Conservation (phyloP, 2,888 invertebrate genomes). For the Cataglyphis rosenhaueri region DNA sequence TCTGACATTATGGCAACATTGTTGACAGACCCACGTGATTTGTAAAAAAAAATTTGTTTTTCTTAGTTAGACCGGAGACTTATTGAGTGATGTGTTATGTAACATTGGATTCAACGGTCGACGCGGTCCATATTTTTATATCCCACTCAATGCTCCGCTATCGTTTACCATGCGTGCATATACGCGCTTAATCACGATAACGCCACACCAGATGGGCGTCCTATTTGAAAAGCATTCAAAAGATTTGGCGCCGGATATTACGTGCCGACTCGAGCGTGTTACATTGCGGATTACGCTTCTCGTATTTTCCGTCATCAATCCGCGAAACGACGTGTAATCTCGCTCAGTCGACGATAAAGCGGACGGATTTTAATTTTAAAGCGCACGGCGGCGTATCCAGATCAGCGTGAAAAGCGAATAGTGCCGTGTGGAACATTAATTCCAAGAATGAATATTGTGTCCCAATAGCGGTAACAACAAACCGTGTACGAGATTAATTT, state of each 20-base stretch:
- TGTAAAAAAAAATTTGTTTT: too few relatives aligned
- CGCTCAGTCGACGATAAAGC: neutral
- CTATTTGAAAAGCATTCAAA: constrained; percentile 25
- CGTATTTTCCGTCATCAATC: constrained; percentile 35
- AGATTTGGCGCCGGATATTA: constrained; percentile 46
- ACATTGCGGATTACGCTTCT: constrained; percentile 33
- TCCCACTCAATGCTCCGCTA: neutral
- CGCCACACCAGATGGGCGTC: constrained; percentile 10
- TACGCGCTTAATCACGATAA: constrained; percentile 26
- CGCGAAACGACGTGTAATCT: constrained; percentile 30
- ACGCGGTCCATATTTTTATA: constrained; percentile 2
- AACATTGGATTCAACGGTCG: constrained; percentile 16
- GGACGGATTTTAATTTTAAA: constrained; percentile 24
- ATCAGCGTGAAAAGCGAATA: constrained; percentile 20
- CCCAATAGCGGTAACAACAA: neutral
- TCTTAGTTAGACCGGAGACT: too few relatives aligned
- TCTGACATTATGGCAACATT: too few relatives aligned
- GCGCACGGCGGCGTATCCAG: neutral
- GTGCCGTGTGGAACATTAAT: constrained; percentile 12
- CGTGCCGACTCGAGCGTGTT: constrained; percentile 33
- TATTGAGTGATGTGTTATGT: neutral
- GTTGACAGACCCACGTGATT: too few relatives aligned
- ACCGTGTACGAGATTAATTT: neutral
- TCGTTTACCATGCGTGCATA: constrained; percentile 24
- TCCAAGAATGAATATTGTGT: neutral